Conservation (phyloP, 2,888 invertebrate genomes). For the Agonopterix arenella region DNA sequence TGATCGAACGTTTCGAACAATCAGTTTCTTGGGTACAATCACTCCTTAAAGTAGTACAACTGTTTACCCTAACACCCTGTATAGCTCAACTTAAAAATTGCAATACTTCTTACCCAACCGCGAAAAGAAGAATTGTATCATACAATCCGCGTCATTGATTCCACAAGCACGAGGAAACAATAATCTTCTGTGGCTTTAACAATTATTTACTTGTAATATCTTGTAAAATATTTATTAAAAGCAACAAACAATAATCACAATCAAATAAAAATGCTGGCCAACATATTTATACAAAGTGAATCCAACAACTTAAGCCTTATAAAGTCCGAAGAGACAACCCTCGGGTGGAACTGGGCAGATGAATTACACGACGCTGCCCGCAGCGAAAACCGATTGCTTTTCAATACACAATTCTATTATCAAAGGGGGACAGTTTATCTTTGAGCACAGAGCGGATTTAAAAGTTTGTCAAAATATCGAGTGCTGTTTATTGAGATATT, state of each 20-base stretch:
- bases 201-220: too few relatives aligned
- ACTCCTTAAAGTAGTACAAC: too few relatives aligned
- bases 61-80: too few relatives aligned
- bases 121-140: too few relatives aligned
- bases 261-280: background rate
- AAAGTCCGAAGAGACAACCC: background rate
- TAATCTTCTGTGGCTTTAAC: too few relatives aligned
- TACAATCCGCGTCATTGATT: too few relatives aligned
- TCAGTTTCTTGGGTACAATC: too few relatives aligned
- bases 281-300: background rate
- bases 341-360: slow-evolving; percentile 21
- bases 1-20: too few relatives aligned
- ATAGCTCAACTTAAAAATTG: too few relatives aligned
- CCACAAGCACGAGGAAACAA: too few relatives aligned
- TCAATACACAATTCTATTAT: slow-evolving; percentile 50
- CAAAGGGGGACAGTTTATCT: slow-evolving; percentile 26
- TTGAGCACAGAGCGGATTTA: slow-evolving; percentile 23
- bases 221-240: too few relatives aligned
- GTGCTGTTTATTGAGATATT: slow-evolving; percentile 14
- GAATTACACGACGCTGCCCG: slow-evolving; percentile 30
- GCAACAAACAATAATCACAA: background rate
- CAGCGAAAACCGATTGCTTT: slow-evolving; percentile 32
- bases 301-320: background rate
- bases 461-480: slow-evolving; percentile 18
- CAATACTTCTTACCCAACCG: too few relatives aligned